Evolutionary conservation across 37 sponge, comb jelly and placozoan genomes (phyloP).

Genomic region (Cladorhizidae sp.): DNA sequence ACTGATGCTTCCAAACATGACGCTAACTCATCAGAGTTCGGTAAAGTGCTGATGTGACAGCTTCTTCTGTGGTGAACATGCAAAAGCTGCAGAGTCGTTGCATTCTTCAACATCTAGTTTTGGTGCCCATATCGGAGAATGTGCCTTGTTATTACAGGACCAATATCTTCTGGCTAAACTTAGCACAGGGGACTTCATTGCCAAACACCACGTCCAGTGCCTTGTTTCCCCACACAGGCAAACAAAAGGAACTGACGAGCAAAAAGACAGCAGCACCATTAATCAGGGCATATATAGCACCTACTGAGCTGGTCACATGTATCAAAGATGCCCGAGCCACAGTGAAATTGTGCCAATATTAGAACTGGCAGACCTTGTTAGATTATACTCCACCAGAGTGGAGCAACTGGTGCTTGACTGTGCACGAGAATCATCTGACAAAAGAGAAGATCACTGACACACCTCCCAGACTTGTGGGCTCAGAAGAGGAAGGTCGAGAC

Average conservation of each 20-base stretch:
- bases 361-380: constrained; percentile 9
- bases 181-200: constrained; percentile 24
- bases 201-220: constrained; percentile 25
- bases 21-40: too few relatives aligned
- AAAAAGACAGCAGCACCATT: neutral
- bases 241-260: constrained; percentile 6
- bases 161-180: neutral
- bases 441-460: constrained; percentile 7
- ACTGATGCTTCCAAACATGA: too few relatives aligned
- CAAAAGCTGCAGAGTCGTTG: neutral
- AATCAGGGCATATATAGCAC: neutral
- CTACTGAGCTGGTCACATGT: neutral
- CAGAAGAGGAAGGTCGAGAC: constrained; percentile 28
- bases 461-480: constrained; percentile 24
- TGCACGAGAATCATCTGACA: neutral
- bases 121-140: constrained; percentile 12
- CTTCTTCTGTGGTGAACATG: neutral
- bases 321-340: neutral
- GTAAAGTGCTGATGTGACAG: neutral
- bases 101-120: constrained; percentile 32
- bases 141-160: constrained; percentile 17
- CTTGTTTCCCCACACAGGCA: constrained; percentile 10
- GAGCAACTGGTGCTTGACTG: constrained; percentile 16
- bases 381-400: constrained; percentile 18
- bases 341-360: constrained; percentile 6